These are phyloP conservation scores for Drosophila baimaii DNA, from an alignment of 1,140 invertebrate genomes.

Conservation along the genomic window DNA sequence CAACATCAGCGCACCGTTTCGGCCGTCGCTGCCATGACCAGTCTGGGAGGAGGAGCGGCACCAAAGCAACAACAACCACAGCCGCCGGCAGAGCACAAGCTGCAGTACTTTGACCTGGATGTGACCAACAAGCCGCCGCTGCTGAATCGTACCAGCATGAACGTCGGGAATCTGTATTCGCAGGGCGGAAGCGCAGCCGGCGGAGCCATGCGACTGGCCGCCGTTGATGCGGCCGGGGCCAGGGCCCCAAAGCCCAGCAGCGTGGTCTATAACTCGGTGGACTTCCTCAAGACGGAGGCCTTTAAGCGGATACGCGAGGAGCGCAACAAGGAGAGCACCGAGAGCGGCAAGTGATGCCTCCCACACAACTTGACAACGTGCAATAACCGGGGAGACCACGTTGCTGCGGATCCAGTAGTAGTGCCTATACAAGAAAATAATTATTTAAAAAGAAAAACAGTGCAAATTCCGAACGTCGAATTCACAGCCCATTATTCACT, in stretches of 20 bases:
- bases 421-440: conserved; percentile 47
- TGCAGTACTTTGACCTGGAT: conserved; percentile 91
- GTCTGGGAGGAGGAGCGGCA: conserved; percentile 18
- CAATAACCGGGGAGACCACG: conserved; percentile 56
- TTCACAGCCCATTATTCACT: conserved; percentile 5
- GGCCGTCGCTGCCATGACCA: conserved; percentile 63
- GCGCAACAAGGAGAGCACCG: conserved; percentile 86
- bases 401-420: conserved; percentile 48
- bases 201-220: conserved; percentile 43
- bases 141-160: conserved; percentile 71
- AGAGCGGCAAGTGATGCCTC: conserved; percentile 26
- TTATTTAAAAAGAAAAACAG: conserved; percentile 22
- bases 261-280: conserved; percentile 94
- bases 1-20: conserved; percentile 78
- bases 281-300: conserved; percentile 95
- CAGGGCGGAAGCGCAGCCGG: conserved; percentile 29
- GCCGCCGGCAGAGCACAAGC: conserved; percentile 66
- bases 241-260: conserved; percentile 80
- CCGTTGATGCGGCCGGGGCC: conserved; percentile 43
- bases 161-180: conserved; percentile 66
- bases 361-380: conserved; percentile 46
- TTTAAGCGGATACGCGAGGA: conserved; percentile 94
- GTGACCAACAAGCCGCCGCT: conserved; percentile 78
- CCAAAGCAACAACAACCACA: conserved; percentile 47
- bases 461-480: conserved; percentile 59